Base-by-base conservation (phyloP, 2,888 invertebrate species). In the Asteroscopus sphinx region DNA sequence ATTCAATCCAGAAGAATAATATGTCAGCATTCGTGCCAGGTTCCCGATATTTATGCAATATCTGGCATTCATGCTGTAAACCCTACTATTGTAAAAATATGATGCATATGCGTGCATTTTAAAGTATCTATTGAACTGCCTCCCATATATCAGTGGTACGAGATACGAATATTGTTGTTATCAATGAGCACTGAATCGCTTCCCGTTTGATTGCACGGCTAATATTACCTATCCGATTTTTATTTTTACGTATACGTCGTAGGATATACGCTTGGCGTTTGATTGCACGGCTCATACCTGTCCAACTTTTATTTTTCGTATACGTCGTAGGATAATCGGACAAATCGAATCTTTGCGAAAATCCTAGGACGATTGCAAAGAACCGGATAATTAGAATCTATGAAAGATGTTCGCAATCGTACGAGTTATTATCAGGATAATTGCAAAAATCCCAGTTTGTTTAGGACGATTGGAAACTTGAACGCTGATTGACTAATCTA, bases 131-230 rank as follows among this genome's bases (percentile, higher is more conserved):
- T 63, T 41, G 45, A 45, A 63, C 36, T 32, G 2, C 26, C 15
- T n/a, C n/a, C 16, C 35, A n/a, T 21, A 62, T 7, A 16, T 35
- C 41, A 33, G 33, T 13, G 35, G 30, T 28, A 2, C 25, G 25
- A 30, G 11, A 9, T 11, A 26, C 30, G 16, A 42, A 9, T 32
- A 42, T 37, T 49, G 37, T 52, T 32, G 7, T 26, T 62, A 36
- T 26, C 13, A 33, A 41, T 53, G 16, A 41, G 16, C 35, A 17
- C 33, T 32, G 53, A 32, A 49, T 49, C 62, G 32, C 36, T 36
- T 5, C 6, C 8, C 13, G 15, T 12, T 12, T 30, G n/a, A 11
- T 30, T 30, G 30, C 30, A 9, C 11, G n/a, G 21, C 21, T 21
- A 4, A 21, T 21, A n/a, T n/a, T n/a, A 21, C 21, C 21, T 21